phyloP scores from a whole-genome alignment of 2,113 vertebrate genomes.

The Canis aureus region DNA sequence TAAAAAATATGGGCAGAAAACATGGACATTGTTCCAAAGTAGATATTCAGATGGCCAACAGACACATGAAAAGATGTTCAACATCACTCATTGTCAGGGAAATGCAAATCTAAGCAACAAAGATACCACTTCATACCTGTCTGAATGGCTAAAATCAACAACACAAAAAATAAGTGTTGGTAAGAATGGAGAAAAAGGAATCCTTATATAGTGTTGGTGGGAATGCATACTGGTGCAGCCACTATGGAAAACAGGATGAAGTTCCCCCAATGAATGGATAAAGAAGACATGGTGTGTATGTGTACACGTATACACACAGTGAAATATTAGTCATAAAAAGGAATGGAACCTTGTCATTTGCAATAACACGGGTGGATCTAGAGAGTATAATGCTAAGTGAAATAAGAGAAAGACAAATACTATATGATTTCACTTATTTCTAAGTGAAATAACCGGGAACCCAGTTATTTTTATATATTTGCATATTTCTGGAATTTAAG shows the following conservation, averaged over 20 bases:
- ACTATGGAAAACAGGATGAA: not conserved
- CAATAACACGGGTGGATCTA: not conserved
- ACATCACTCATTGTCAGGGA: not conserved
- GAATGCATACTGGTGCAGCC: not conserved
- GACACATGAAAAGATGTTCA: not conserved
- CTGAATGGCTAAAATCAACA: not conserved
- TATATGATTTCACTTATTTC: not conserved
- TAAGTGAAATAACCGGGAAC: no score
- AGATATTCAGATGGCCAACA: not conserved
- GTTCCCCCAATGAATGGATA: not conserved
- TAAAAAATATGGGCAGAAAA: not conserved
- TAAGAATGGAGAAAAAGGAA: not conserved
- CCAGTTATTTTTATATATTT: no score
- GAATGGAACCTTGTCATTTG: not conserved
- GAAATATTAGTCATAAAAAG: not conserved
- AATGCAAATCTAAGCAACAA: not conserved
- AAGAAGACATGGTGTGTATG: not conserved
- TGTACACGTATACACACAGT: not conserved
- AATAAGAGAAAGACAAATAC: not conserved
- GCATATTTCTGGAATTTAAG: not conserved
- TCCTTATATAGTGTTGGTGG: not conserved
- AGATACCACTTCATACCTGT: not conserved
- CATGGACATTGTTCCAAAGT: not conserved
- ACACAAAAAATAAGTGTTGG: not conserved
- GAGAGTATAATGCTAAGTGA: not conserved